phyloP scores from a whole-genome alignment of 2,797 vertebrate species.

The Selene dorsalis region DNA sequence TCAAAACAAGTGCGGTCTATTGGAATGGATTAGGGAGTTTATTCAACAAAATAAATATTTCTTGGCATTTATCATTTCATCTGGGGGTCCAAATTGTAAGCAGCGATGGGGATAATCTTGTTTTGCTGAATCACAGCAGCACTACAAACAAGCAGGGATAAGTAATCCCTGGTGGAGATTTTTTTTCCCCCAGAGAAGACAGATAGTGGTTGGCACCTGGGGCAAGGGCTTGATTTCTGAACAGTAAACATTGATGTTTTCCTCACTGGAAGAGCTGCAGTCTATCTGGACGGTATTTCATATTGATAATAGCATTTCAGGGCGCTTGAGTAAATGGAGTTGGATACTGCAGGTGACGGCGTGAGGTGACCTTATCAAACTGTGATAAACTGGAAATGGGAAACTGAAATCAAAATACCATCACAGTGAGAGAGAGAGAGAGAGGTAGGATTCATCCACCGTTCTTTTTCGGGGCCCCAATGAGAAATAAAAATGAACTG shows the following conservation, averaged over 20 bases:
- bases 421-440: constrained; percentile 57
- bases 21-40: constrained; percentile 65
- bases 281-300: constrained; percentile 84
- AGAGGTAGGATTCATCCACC: constrained; percentile 71
- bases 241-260: constrained; percentile 82
- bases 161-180: constrained; percentile 63
- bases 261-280: constrained; percentile 73
- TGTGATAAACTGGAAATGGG: constrained; percentile 88
- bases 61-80: constrained; percentile 70
- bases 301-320: constrained; percentile 85
- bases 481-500: constrained; percentile 68
- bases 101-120: constrained; percentile 66
- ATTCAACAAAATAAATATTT: constrained; percentile 70
- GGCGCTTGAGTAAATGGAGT: constrained; percentile 84
- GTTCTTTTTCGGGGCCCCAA: constrained; percentile 49
- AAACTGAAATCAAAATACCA: constrained; percentile 86
- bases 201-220: constrained; percentile 72
- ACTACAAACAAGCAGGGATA: constrained; percentile 71
- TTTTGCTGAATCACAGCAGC: constrained; percentile 68
- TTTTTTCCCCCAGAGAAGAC: constrained; percentile 33
- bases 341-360: constrained; percentile 84
- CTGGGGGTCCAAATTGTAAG: constrained; percentile 53
- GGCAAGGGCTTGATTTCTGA: constrained; percentile 75
- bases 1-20: constrained; percentile 53
- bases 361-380: constrained; percentile 88